These are phyloP conservation scores for Amphipyra berbera DNA, from an alignment of 2,888 invertebrate species.

Conservation along the genomic window DNA sequence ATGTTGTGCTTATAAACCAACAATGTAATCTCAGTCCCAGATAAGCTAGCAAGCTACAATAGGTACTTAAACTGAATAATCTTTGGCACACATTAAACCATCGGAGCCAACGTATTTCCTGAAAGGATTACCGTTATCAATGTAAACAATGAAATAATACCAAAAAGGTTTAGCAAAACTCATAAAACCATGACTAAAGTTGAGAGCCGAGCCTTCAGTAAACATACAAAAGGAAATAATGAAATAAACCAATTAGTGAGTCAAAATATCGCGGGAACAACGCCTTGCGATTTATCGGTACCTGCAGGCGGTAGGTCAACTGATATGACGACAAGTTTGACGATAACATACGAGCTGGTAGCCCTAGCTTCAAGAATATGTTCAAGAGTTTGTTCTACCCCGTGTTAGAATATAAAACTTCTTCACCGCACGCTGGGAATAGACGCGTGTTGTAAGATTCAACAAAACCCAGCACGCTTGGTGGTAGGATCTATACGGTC, in stretches of 20 bases:
- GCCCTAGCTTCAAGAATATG: background rate
- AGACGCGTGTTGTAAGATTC: too few species aligned
- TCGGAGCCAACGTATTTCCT: slow-evolving; percentile 18
- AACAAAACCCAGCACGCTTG: too few species aligned
- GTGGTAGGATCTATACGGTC: too few species aligned
- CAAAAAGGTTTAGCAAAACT: slow-evolving; percentile 14
- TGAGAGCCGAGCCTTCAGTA: slow-evolving; percentile 23
- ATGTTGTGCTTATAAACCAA: background rate
- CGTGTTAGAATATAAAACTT: too few species aligned
- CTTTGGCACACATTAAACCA: slow-evolving; percentile 7
- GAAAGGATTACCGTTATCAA: slow-evolving; percentile 37
- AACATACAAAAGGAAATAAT: slow-evolving; percentile 30
- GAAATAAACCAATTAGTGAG: slow-evolving; percentile 33
- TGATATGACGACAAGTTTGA: slow-evolving; percentile 22
- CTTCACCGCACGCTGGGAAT: too few species aligned
- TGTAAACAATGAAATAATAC: slow-evolving; percentile 18
- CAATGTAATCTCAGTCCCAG: background rate
- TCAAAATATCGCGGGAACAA: slow-evolving; percentile 19
- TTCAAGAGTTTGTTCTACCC: too few species aligned
- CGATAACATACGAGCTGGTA: background rate
- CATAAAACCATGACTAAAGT: slow-evolving; percentile 21
- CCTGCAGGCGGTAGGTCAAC: slow-evolving; percentile 14
- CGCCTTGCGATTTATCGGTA: slow-evolving; percentile 35
- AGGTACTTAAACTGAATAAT: slow-evolving; percentile 12
- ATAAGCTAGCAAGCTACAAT: background rate